These are phyloP conservation scores for Apamea monoglypha DNA, from an alignment of 2,888 invertebrate genomes.

Conservation along the genomic window DNA sequence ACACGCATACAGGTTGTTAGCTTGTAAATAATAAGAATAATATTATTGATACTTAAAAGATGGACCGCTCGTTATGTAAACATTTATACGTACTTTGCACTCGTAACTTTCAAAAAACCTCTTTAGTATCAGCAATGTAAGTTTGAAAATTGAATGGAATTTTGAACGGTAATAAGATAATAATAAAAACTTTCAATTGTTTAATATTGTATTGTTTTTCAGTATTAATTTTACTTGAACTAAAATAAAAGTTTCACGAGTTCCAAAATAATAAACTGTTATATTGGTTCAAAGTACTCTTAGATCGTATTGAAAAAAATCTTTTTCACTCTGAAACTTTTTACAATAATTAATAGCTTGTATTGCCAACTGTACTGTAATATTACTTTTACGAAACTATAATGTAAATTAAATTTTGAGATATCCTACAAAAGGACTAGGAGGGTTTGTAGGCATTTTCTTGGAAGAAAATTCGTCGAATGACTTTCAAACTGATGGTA, in stretches of 20 bases:
- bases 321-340: not conserved
- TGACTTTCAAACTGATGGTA: not conserved
- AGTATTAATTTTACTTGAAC: not conserved
- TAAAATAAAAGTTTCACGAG: not conserved
- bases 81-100: constrained; percentile 1
- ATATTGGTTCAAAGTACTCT: not conserved
- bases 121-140: not conserved
- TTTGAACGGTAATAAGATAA: not conserved
- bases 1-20: constrained; percentile 13
- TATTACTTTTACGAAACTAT: too few relatives aligned
- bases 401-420: not conserved
- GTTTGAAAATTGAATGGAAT: not conserved
- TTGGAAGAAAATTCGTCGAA: not conserved
- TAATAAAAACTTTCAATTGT: not conserved
- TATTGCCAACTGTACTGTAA: not conserved
- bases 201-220: not conserved
- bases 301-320: not conserved
- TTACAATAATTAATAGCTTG: not conserved
- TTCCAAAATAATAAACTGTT: not conserved
- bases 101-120: constrained; percentile 48
- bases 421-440: not conserved
- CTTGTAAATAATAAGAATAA: constrained; percentile 12
- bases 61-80: constrained; percentile 32
- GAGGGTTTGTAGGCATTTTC: not conserved
- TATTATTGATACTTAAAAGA: constrained; percentile 42